phyloP scores from a whole-genome alignment of 1,140 invertebrate species.

The Caenorhabditis briggsae region DNA sequence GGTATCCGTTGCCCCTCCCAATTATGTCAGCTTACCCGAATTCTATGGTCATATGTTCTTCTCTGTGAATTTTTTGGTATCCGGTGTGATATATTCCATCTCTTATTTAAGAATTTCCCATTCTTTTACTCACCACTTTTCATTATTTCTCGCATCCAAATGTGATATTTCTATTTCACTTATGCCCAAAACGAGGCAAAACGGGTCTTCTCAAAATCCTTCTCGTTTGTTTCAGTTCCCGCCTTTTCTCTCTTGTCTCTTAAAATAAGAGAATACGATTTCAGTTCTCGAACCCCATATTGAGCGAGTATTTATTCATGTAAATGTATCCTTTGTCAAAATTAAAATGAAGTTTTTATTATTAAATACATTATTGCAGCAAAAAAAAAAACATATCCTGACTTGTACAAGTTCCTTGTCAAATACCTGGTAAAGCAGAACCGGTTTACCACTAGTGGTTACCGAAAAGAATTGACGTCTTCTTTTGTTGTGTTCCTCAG shows the following conservation, averaged over 20 bases:
- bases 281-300: constrained; percentile 21
- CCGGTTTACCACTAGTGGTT: not conserved
- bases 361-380: not conserved
- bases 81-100: constrained; percentile 12
- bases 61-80: constrained; percentile 30
- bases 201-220: not conserved
- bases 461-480: not conserved
- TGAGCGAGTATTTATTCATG: constrained; percentile 40
- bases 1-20: not conserved
- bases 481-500: no score
- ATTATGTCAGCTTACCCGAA: constrained; percentile 3
- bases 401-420: not conserved
- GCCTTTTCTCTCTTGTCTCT: not conserved
- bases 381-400: not conserved
- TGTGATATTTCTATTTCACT: constrained; percentile 41
- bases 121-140: constrained; percentile 30
- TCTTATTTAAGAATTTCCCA: not conserved
- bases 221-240: not conserved
- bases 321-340: not conserved
- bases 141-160: not conserved
- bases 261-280: constrained; percentile 4
- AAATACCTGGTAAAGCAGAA: not conserved
- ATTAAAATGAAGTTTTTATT: not conserved
- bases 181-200: not conserved
- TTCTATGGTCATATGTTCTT: constrained; percentile 36